These are phyloP conservation scores for Heliconius charithonia DNA, from an alignment of 2,888 invertebrate genomes.

Conservation along the genomic window DNA sequence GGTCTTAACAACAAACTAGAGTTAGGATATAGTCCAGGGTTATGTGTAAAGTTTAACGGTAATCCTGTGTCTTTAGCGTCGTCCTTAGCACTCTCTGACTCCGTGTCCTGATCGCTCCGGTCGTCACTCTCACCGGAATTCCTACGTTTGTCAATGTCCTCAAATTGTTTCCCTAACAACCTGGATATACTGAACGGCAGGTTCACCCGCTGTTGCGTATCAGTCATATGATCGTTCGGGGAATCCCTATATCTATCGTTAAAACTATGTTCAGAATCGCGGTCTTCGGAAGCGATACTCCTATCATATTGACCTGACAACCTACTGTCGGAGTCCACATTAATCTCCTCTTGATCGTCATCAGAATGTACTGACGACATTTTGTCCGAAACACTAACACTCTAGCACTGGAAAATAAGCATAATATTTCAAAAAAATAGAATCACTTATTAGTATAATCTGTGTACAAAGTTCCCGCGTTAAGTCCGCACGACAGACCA, in stretches of 20 bases:
- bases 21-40: slow-evolving; percentile 73
- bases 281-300: slow-evolving; percentile 82
- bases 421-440: slow-evolving; percentile 46
- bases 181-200: slow-evolving; percentile 93
- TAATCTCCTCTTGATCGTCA: slow-evolving; percentile 87
- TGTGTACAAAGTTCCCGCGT: slow-evolving; percentile 58
- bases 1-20: slow-evolving; percentile 74
- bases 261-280: slow-evolving; percentile 83
- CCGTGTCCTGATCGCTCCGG: slow-evolving; percentile 79
- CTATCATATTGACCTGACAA: slow-evolving; percentile 81
- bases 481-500: slow-evolving; percentile 74
- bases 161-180: slow-evolving; percentile 89
- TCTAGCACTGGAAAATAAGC: slow-evolving; percentile 52
- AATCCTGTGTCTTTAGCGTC: slow-evolving; percentile 71
- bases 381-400: slow-evolving; percentile 64
- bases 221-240: slow-evolving; percentile 79
- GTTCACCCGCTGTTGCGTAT: slow-evolving; percentile 81
- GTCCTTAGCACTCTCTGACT: slow-evolving; percentile 79
- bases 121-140: slow-evolving; percentile 80
- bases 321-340: slow-evolving; percentile 86
- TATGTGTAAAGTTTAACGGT: slow-evolving; percentile 74
- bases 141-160: slow-evolving; percentile 83
- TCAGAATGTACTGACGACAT: slow-evolving; percentile 84
- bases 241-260: slow-evolving; percentile 78
- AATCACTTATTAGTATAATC: slow-evolving; percentile 47